Conservation (phyloP, 2,797 vertebrate species). For the Darevskia nairensis region DNA sequence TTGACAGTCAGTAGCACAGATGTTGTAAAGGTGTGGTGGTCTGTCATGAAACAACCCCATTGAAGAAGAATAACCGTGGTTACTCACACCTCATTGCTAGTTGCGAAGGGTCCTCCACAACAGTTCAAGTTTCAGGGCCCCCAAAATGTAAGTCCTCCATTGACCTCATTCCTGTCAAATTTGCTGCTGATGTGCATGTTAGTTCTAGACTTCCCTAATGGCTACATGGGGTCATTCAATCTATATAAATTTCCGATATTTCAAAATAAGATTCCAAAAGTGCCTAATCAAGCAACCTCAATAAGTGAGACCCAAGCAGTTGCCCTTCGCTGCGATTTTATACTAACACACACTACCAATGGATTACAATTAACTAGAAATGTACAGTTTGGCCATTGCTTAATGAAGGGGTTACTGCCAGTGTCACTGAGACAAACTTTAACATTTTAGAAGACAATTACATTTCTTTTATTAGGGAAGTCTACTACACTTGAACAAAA, state of each 20-base stretch:
- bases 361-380: slow-evolving; percentile 29
- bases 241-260: background rate
- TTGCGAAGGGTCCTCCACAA: too few species aligned
- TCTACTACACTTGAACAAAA: slow-evolving; percentile 21
- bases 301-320: background rate
- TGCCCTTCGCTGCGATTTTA: slow-evolving; percentile 1
- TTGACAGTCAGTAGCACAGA: too few species aligned
- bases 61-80: too few species aligned
- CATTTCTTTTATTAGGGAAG: slow-evolving; percentile 22
- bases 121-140: too few species aligned
- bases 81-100: too few species aligned
- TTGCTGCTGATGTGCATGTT: background rate
- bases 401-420: slow-evolving; percentile 23
- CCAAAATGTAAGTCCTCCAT: too few species aligned
- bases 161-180: background rate
- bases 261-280: background rate
- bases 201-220: background rate
- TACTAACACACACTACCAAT: slow-evolving; percentile 6
- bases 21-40: too few species aligned
- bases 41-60: too few species aligned
- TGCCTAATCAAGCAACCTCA: background rate
- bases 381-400: background rate
- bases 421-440: slow-evolving; percentile 35
- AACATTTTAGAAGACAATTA: background rate
- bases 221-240: background rate